Evolutionary conservation across 2,113 vertebrate species (phyloP), one percentile per base, ranked within the genome.

Genomic region (Sarotherodon lohbergeri): DNA sequence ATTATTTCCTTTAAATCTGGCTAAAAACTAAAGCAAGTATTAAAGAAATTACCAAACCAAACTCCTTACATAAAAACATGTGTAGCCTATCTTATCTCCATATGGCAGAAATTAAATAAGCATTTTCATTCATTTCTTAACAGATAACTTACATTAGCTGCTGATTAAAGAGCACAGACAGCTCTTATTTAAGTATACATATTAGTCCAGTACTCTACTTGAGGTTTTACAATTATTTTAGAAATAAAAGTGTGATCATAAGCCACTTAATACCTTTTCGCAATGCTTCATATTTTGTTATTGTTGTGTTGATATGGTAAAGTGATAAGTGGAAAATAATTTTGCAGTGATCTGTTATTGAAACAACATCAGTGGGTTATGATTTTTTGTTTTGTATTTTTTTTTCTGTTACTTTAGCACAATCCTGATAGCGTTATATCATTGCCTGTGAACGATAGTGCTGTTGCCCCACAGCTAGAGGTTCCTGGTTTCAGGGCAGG

Each of bases 51-150:
- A 22, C 84, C 13, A 5, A 80, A 86, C 46, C 68, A 87, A 87
- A 41, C 5, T 8, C 16, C 39, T 34, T 32, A 34, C 41, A 27
- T 4, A 6, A 54, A 48, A 13, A 7, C 68, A 39, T 16, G 3
- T 63, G 29, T 36, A 52, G 24, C 24, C 5, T 73, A n/a, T 85
- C 14, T 34, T 90, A 41, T 76, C 5, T 71, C 27, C 78, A 39
- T 32, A 24, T 68, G 32, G 52, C 17, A 39, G 19, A 88, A 76
- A 89, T 76, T 57, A 5, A 83, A 88, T 66, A 76, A 79, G 34
- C 86, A 86, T 91, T 91, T 52, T 83, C 76, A 93, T 95, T 93
- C 88, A 90, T 93, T 76, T 91, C 88, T 79, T 78, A 81, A 78
- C 46, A 59, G 87, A 90, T 90, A 91, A 91, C 84, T 88, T 88